Evolutionary conservation across 2,888 invertebrate genomes (phyloP), one percentile per base, ranked within the genome.

Genomic region (Panopea generosa): DNA sequence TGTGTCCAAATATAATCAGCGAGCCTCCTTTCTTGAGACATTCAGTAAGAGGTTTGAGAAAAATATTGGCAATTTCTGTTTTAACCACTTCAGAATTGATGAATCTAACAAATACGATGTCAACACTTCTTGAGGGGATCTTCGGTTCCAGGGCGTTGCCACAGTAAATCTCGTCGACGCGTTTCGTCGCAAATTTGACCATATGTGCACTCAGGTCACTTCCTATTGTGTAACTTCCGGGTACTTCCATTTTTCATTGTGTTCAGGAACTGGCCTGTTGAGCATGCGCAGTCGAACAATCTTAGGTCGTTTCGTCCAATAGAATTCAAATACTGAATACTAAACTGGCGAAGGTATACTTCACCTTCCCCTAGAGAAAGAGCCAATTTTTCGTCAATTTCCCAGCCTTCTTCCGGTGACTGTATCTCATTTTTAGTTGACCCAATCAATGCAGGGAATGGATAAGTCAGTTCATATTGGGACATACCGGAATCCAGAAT

Each of bases 51-150:
- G 86, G 82, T n/a, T 71, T 67, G 4, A 86, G 49, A 53, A 86
- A 82, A 9, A 59, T 68, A 24, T 74, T 33, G 0, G 82, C 83
- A 18, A 75, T 82, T 26, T 57, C 76, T 7, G 84, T 74, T 62
- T 84, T 84, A 1, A 86, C 74, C 1, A 86, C 84, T 61, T 86
- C 86, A 1, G 84, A 85, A 55, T 86, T 86, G 6, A 84, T 77
- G 53, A 86, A 86, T 27, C 86, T 63, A 16, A 84, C 68, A 61
- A 81, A 84, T 14, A 84, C 81, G 6, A 84, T 78, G 52, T 85
- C 85, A 2, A 81, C 78, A 22, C 78, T 82, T n/a, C 68, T 49
- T 2, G 72, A 56, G 9, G 82, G 65, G 20, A 86, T 73, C 72
- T 84, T 78, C 9, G 85, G 85, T n/a, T 82, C 77, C 24, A 79